Evolutionary conservation across 2,797 vertebrate species (phyloP).

Genomic region (Oophaga sylvatica): DNA sequence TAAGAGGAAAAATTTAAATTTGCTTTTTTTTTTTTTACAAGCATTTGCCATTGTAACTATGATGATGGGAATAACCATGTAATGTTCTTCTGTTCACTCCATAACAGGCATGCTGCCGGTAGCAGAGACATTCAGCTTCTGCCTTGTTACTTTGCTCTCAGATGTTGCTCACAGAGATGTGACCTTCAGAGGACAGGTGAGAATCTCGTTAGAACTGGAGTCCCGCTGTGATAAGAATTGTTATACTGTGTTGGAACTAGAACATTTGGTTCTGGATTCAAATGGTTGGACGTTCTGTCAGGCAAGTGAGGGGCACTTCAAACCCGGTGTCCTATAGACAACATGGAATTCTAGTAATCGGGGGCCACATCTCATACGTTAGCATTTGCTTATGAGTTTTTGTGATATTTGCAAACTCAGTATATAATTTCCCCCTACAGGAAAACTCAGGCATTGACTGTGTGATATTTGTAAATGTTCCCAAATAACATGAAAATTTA

Average conservation of each 20-base stretch:
- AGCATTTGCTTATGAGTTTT: neutral
- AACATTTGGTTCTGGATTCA: neutral
- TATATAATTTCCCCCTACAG: neutral
- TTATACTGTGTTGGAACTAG: neutral
- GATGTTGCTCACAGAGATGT: conserved; percentile 91
- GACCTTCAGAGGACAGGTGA: conserved; percentile 84
- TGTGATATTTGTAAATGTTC: neutral
- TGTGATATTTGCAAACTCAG: neutral
- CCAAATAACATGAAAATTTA: neutral
- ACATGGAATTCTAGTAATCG: neutral
- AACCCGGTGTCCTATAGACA: neutral
- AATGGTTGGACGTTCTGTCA: neutral
- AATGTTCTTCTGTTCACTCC: conserved; percentile 9
- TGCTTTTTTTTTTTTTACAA: too few relatives aligned
- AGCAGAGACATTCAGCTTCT: conserved; percentile 95
- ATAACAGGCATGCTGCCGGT: conserved; percentile 86
- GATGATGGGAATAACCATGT: neutral
- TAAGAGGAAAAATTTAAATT: too few relatives aligned
- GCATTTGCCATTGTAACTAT: too few relatives aligned
- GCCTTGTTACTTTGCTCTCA: conserved; percentile 89
- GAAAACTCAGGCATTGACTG: neutral
- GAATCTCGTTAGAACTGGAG: neutral
- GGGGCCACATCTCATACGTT: neutral
- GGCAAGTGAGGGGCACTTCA: neutral
- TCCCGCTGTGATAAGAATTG: neutral